Percentiles rank a stretch among this genome's conserved stretches.
Conservation (phyloP, 2,113 vertebrate genomes). For the Dunckerocampus dactyliophorus region DNA sequence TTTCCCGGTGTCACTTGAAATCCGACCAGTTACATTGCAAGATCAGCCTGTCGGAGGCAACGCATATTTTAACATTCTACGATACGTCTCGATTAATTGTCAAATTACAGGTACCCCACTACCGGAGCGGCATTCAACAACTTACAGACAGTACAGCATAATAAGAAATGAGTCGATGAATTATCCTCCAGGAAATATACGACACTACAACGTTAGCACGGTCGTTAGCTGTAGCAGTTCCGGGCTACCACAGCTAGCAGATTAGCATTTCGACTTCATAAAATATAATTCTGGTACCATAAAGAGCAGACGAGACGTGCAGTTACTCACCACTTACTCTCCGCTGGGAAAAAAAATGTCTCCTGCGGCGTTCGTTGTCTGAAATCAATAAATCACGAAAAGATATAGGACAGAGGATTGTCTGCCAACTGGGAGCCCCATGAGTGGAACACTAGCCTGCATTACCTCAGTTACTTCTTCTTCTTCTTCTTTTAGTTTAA, state of each 20-base stretch:
- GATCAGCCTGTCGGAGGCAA: background rate
- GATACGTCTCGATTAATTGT: accelerated
- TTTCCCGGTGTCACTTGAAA: background rate
- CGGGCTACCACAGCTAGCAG: slow-evolving; percentile 27
- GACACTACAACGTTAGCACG: slow-evolving; percentile 2
- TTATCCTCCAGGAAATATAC: slow-evolving; percentile 35
- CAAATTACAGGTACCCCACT: background rate
- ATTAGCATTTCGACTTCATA: slow-evolving; percentile 31
- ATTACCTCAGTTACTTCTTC: slow-evolving; percentile 43
- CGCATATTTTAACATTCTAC: background rate
- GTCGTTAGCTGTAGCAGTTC: slow-evolving; percentile 22
- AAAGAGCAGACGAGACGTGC: background rate
- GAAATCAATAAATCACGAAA: background rate
- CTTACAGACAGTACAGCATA: slow-evolving; percentile 5
- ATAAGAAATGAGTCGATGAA: background rate
- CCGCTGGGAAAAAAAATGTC: background rate
- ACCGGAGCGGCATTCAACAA: background rate
- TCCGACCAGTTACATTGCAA: background rate
- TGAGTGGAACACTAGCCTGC: slow-evolving; percentile 37
- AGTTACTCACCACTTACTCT: slow-evolving; percentile 34
- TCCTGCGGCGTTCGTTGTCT: background rate
- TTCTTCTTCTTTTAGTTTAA: too few relatives aligned
- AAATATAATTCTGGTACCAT: slow-evolving; percentile 17
- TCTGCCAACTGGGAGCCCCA: slow-evolving; percentile 27
- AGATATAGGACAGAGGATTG: slow-evolving; percentile 12